Evolutionary conservation across 2,888 invertebrate species (phyloP).

Genomic region (Pecten maximus): DNA sequence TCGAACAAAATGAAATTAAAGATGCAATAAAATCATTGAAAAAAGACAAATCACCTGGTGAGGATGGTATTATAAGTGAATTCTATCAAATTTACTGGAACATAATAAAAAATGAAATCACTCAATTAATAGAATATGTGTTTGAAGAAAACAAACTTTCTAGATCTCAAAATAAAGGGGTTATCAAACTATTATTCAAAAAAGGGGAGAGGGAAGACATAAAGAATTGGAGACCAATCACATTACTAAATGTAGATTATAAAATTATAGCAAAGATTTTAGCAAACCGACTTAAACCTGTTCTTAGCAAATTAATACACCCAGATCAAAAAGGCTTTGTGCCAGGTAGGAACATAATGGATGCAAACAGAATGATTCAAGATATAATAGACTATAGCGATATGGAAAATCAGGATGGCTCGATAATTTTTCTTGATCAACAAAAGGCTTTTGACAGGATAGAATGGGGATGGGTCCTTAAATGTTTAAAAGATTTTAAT

Average conservation of each 20-base stretch:
- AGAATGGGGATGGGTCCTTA: conserved; percentile 31
- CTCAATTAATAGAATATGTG: not conserved
- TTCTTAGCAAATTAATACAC: conserved; percentile 15
- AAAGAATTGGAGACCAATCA: conserved; percentile 41
- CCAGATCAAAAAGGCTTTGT: conserved; percentile 40
- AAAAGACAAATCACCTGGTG: not conserved
- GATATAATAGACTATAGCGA: conserved; percentile 35
- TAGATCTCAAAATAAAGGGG: not conserved
- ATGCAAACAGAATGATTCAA: not conserved
- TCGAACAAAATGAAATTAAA: not conserved
- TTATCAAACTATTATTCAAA: not conserved
- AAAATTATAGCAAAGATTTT: conserved; percentile 41
- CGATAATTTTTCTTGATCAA: conserved; percentile 36
- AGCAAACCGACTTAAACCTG: not conserved
- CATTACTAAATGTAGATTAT: conserved; percentile 27
- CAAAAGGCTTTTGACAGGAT: conserved; percentile 41
- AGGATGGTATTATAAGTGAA: not conserved
- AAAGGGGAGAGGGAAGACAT: conserved; percentile 34
- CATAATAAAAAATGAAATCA: not conserved
- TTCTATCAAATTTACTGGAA: not conserved
- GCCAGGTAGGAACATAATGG: not conserved
- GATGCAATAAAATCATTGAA: not conserved
- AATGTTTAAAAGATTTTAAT: conserved; percentile 37
- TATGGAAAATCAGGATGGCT: conserved; percentile 4
- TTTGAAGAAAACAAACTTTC: not conserved